phyloP scores from a whole-genome alignment of 2,113 vertebrate genomes.

The Amphilophus citrinellus region DNA sequence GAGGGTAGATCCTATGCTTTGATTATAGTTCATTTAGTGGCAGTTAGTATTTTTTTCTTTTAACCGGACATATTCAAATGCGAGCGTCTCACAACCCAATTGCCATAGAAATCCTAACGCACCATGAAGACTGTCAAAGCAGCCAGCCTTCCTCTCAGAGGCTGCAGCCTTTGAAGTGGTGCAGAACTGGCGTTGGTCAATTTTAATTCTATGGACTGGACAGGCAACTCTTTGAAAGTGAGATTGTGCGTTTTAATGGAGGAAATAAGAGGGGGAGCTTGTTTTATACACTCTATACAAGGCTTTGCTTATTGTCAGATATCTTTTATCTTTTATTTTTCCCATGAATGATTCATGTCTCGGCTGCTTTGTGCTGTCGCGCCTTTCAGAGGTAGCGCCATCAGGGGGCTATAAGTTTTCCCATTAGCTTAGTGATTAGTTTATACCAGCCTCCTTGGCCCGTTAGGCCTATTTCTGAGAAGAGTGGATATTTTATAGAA shows the following conservation, averaged over 20 bases:
- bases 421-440: slow-evolving; percentile 86
- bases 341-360: slow-evolving; percentile 96
- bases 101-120: slow-evolving; percentile 95
- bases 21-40: slow-evolving; percentile 89
- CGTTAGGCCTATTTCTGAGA: slow-evolving; percentile 80
- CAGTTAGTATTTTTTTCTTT: slow-evolving; percentile 87
- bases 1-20: slow-evolving; percentile 84
- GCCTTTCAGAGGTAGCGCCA: slow-evolving; percentile 89
- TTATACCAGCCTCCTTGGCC: slow-evolving; percentile 76
- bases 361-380: slow-evolving; percentile 86
- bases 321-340: slow-evolving; percentile 95
- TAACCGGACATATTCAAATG: slow-evolving; percentile 88
- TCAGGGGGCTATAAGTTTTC: slow-evolving; percentile 89
- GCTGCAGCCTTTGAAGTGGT: slow-evolving; percentile 94
- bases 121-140: slow-evolving; percentile 94
- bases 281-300: slow-evolving; percentile 93
- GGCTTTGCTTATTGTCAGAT: slow-evolving; percentile 90
- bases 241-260: slow-evolving; percentile 86
- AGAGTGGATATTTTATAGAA: slow-evolving; percentile 39
- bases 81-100: slow-evolving; percentile 88
- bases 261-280: slow-evolving; percentile 91
- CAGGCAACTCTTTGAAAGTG: slow-evolving; percentile 87
- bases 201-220: slow-evolving; percentile 91
- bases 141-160: slow-evolving; percentile 89
- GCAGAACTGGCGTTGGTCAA: slow-evolving; percentile 91